A percentile compares a stretch with the other conserved stretches of the same genome.
Conservation (phyloP, 2,888 invertebrate genomes). For the Acanthosepion esculentum region DNA sequence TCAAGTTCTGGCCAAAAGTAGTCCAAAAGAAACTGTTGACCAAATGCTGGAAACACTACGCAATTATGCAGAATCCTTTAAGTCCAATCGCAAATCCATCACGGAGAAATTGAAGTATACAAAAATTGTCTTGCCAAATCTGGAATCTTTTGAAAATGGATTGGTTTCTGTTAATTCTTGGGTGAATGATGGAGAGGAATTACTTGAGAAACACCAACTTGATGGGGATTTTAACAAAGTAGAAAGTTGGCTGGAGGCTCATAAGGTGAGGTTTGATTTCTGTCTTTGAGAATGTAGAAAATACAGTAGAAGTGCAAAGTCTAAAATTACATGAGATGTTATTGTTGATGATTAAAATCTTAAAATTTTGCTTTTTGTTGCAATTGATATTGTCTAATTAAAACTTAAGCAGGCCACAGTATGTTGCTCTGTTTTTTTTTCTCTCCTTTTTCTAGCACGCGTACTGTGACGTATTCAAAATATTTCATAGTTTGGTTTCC, state of each 20-base stretch:
- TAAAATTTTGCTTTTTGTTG: too few species aligned
- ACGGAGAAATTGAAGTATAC: slow-evolving; percentile 84
- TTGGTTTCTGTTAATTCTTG: slow-evolving; percentile 89
- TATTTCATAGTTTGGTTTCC: too few species aligned
- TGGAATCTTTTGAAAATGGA: slow-evolving; percentile 90
- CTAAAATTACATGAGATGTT: neutral
- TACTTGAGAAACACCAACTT: slow-evolving; percentile 80
- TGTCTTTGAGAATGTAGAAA: neutral
- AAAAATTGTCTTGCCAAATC: slow-evolving; percentile 79
- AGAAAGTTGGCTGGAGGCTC: slow-evolving; percentile 85
- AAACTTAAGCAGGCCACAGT: too few species aligned
- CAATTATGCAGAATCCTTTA: slow-evolving; percentile 70
- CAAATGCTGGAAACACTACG: slow-evolving; percentile 87
- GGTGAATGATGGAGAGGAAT: slow-evolving; percentile 88
- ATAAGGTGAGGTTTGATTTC: slow-evolving; percentile 79
- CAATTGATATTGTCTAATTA: too few species aligned
- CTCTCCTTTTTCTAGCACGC: too few species aligned
- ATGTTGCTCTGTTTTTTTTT: too few species aligned
- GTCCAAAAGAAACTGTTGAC: slow-evolving; percentile 92
- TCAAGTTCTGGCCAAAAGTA: slow-evolving; percentile 90
- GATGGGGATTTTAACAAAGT: slow-evolving; percentile 83
- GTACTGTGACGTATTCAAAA: too few species aligned
- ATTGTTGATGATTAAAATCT: too few species aligned
- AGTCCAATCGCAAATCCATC: slow-evolving; percentile 79
- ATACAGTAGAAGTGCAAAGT: neutral